Base-by-base conservation (phyloP, 2,888 invertebrate species). In the Spicauda simplicius region DNA sequence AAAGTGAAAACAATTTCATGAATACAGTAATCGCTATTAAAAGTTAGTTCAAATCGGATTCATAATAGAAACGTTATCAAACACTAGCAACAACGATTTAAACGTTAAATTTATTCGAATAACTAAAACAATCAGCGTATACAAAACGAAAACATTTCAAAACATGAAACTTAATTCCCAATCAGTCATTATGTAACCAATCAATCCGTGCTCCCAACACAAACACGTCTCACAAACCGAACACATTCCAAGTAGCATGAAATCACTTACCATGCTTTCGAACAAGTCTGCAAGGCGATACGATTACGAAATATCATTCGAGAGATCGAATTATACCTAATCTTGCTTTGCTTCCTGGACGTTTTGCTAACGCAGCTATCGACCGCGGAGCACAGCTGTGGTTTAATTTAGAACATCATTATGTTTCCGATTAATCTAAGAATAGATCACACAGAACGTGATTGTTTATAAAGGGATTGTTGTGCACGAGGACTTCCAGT, bases 221-320 rank as follows among this genome's bases (percentile, higher is more conserved):
- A 66, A 66, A 60, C 60, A 60, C 19, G 11, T 72, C 72, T 71
- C 70, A 74, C 75, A 80, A 79, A 72, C 19, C 16, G n/a, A 72
- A 76, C 76, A 75, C 74, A 72, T 73, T 73, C 68, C 62, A 64
- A 76, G 77, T 78, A 77, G 79, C 66, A 72, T 74, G 67, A 74
- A 74, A 75, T 78, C 76, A 87, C 87, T 87, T 79, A 87, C 86
- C 87, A 85, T 84, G 79, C 79, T 78, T 80, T 76, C 73, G 69
- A 73, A 74, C 69, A 74, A 74, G 76, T 70, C 70, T 61, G 77
- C 75, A 79, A 83, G 83, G 74, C 75, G 78, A 82, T 80, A 80
- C 80, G 71, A 75, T 82, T 79, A 75, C 79, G 75, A 82, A 86
- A 83, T 83, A 80, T 81, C 84, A 87, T 87, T 83, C 75, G 78